Evolutionary conservation across 2,797 vertebrate species (phyloP).

Genomic region (Leucoraja ocellata): DNA sequence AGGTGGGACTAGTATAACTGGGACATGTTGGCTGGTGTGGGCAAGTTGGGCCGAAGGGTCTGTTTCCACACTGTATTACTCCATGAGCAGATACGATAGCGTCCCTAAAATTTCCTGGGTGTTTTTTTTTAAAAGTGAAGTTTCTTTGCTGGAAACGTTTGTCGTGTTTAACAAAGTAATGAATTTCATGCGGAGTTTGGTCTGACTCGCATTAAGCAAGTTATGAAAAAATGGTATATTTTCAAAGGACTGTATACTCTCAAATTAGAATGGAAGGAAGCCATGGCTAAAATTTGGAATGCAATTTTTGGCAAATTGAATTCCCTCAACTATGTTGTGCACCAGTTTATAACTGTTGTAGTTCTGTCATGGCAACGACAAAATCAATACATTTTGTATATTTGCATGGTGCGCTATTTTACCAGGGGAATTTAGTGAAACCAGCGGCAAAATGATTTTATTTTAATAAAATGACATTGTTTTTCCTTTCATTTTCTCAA

Average conservation of each 20-base stretch:
- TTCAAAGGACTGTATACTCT: neutral
- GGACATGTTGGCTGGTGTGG: too few relatives aligned
- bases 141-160: neutral
- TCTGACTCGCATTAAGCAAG: neutral
- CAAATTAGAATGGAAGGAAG: neutral
- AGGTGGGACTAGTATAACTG: too few relatives aligned
- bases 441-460: too few relatives aligned
- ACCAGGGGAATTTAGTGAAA: neutral
- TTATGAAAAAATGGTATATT: neutral
- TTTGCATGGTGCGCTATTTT: neutral
- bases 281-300: neutral
- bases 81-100: too few relatives aligned
- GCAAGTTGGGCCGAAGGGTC: too few relatives aligned
- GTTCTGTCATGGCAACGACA: neutral
- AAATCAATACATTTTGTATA: neutral
- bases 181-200: neutral
- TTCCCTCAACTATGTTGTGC: neutral
- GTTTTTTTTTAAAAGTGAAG: neutral
- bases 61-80: too few relatives aligned
- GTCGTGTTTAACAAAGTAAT: neutral
- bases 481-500: conserved; percentile 40
- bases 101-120: neutral
- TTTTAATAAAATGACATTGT: neutral
- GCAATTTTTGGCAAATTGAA: neutral
- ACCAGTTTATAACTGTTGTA: too few relatives aligned